phyloP scores from a whole-genome alignment of 2,888 invertebrate species.

The Lasioglossum calceatum region DNA sequence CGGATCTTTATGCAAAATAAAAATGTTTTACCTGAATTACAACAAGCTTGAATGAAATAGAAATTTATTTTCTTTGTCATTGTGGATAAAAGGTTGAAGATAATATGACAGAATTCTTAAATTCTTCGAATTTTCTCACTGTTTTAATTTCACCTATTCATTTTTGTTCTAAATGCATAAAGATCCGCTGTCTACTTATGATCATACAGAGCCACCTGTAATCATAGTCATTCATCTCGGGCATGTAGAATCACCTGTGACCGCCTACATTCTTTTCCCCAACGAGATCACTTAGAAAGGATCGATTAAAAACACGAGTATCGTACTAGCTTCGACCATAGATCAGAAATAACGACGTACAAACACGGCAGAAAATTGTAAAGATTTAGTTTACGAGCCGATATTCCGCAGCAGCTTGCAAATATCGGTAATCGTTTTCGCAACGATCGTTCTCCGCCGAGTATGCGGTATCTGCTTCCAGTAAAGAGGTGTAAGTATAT shows the following conservation, averaged over 20 bases:
- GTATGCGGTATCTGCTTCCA: not conserved
- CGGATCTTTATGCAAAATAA: too few species aligned
- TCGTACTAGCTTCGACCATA: not conserved
- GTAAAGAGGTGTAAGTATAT: not conserved
- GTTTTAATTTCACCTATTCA: too few species aligned
- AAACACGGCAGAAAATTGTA: not conserved
- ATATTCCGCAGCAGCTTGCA: not conserved
- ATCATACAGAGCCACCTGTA: not conserved
- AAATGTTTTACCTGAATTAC: too few species aligned
- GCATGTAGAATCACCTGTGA: not conserved
- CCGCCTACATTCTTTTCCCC: not conserved
- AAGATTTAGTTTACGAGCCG: not conserved
- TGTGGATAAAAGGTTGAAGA: too few species aligned
- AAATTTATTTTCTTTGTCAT: too few species aligned
- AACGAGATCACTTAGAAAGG: not conserved
- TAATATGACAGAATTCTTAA: too few species aligned
- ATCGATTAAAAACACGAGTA: not conserved
- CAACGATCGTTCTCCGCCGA: not conserved
- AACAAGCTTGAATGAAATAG: too few species aligned
- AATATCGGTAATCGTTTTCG: slow-evolving; percentile 13
- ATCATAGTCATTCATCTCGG: not conserved
- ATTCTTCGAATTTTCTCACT: too few species aligned
- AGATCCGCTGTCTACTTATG: not conserved
- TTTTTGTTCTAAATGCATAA: too few species aligned
- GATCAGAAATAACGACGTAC: not conserved